These are phyloP conservation scores for Clinocottus analis DNA, from an alignment of 2,113 vertebrate species.

Conservation along the genomic window DNA sequence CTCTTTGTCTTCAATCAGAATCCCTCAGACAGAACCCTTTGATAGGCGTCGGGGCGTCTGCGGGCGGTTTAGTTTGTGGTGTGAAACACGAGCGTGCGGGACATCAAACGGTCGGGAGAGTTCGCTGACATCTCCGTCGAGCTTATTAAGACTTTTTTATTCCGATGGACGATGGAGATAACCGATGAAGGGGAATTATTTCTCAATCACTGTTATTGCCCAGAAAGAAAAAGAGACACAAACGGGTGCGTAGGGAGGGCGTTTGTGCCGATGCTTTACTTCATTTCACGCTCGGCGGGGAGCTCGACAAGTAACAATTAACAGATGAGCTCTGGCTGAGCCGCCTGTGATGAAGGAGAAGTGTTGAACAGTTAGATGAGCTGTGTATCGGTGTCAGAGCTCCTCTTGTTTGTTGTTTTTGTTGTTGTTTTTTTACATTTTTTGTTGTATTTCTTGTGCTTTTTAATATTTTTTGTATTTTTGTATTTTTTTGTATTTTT, in stretches of 20 bases:
- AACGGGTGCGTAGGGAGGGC: too few species aligned
- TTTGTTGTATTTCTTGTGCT: too few species aligned
- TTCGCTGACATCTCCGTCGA: background rate
- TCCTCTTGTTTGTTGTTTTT: too few species aligned
- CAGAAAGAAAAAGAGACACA: background rate
- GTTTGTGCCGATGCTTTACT: background rate
- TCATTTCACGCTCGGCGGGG: background rate
- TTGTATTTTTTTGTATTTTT: too few species aligned
- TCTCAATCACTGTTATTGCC: background rate
- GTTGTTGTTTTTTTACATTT: too few species aligned
- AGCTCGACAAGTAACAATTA: background rate
- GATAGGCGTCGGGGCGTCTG: background rate
- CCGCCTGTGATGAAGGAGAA: background rate
- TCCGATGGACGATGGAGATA: background rate
- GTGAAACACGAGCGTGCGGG: background rate
- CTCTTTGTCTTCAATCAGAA: background rate
- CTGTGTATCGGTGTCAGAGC: background rate
- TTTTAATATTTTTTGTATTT: too few species aligned
- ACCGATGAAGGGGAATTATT: background rate
- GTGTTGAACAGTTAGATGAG: background rate
- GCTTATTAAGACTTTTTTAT: background rate
- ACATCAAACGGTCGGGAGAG: background rate
- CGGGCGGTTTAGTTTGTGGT: background rate
- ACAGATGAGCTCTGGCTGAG: slow-evolving; percentile 1
- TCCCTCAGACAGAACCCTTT: background rate